Base-by-base conservation (phyloP, 1,140 invertebrate genomes). In the Cyclina sinensis region DNA sequence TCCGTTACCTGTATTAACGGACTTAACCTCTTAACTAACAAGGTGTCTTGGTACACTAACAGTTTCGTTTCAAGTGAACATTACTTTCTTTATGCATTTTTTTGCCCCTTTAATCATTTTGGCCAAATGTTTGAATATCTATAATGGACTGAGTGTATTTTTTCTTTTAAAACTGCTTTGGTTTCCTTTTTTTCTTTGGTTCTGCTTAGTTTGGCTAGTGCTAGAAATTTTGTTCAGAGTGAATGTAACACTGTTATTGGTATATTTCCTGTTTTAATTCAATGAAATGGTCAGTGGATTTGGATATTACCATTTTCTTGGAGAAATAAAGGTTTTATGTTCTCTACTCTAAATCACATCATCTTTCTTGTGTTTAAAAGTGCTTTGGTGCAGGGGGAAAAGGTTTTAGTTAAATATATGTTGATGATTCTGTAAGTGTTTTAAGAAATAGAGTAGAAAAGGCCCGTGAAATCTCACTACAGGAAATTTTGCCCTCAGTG, bases 1-100 rank as follows among this genome's bases (percentile, higher is more conserved):
- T 81, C 79, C 79, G 79, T 84, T 70, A 51, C 81, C 81, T 35
- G n/a, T 84, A 82, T 37, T 78, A 51, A 51, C 74, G 27, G 46
- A 78, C 43, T 24, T 78, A 78, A 78, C 74, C 74, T 78, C 74
- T 78, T 14, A 78, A 51, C 43, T 48, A 51, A 78, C 43, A 46
- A 35, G 74, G 74, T 78, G 74, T 78, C 74, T 78, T 78, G 74
- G 74, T 78, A 24, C 65, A 70, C 65, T 70, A 70, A 70, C 32
- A 14, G 3, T 18, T 39, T 57, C 21, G 14, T 43, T 43, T 43
- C 43, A 4, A 43, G 43, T 43, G 14, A 43, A 43, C 43, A 14
- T 4, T 43, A 43, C 14, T 4, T n/a, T n/a, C n/a, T n/a, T n/a
- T n/a, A n/a, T n/a, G n/a, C n/a, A n/a, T n/a, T n/a, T n/a, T n/a